phyloP scores from a whole-genome alignment of 2,797 vertebrate genomes.

The Scarus forsteni region DNA sequence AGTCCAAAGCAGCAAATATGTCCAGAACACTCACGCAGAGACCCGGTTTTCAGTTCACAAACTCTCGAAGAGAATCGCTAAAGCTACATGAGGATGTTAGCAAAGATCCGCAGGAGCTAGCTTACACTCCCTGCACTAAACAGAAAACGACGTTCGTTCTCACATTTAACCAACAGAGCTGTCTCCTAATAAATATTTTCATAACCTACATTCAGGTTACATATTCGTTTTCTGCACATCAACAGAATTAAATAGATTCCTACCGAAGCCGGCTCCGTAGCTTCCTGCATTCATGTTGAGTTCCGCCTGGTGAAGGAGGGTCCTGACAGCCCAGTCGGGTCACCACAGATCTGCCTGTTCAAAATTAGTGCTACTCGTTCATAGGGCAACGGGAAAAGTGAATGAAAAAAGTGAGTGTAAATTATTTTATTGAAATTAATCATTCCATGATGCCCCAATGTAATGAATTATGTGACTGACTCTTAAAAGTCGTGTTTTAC shows the following conservation, averaged over 20 bases:
- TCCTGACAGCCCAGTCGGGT: conserved; percentile 57
- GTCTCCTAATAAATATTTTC: background rate
- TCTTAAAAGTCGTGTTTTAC: too few relatives aligned
- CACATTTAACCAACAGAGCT: fast-evolving
- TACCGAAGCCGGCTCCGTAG: conserved; percentile 83
- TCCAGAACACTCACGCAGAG: background rate
- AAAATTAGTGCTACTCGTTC: conserved; percentile 40
- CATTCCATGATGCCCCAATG: too few relatives aligned
- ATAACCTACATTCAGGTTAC: fast-evolving
- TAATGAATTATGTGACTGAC: too few relatives aligned
- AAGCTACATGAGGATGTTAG: conserved; percentile 20
- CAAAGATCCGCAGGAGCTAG: conserved; percentile 41
- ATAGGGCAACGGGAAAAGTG: too few relatives aligned
- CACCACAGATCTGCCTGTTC: conserved; percentile 61
- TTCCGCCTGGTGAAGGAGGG: conserved; percentile 63
- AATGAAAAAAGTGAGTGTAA: too few relatives aligned
- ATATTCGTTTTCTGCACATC: background rate
- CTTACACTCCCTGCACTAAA: conserved; percentile 26
- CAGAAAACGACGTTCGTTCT: background rate
- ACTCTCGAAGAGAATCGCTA: background rate
- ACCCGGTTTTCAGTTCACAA: background rate
- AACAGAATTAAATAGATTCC: conserved; percentile 29
- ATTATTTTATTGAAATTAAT: too few relatives aligned
- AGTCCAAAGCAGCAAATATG: background rate
- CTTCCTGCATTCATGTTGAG: conserved; percentile 78